phyloP scores from a whole-genome alignment of 1,140 invertebrate species.

The Orchesella cincta region DNA sequence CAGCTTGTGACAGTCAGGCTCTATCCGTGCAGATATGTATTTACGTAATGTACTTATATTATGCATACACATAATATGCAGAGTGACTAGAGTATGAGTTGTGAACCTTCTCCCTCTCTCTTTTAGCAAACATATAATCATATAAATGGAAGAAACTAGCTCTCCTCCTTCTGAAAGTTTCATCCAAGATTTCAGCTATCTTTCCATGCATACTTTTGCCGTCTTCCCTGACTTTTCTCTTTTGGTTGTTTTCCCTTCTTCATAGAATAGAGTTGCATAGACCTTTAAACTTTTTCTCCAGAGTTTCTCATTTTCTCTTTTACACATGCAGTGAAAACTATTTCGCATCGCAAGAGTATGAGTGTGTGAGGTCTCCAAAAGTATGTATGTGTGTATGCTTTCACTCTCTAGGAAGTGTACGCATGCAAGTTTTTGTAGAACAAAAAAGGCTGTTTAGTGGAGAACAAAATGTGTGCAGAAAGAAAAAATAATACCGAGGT shows the following conservation, averaged over 20 bases:
- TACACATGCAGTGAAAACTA: slow-evolving; percentile 9
- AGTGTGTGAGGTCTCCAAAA: neutral
- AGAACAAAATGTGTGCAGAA: neutral
- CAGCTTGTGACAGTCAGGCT: neutral
- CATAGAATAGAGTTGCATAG: neutral
- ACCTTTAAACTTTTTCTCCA: neutral
- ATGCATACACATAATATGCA: neutral
- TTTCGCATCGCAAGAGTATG: neutral
- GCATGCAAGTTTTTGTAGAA: too few relatives aligned
- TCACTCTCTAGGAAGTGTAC: too few relatives aligned
- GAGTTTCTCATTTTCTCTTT: slow-evolving; percentile 17
- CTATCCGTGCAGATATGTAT: neutral
- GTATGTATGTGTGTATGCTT: neutral
- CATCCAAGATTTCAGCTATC: slow-evolving; percentile 12
- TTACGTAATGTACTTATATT: neutral
- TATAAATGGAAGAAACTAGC: neutral
- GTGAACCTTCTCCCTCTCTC: neutral
- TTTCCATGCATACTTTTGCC: neutral
- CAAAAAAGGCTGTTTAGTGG: too few relatives aligned
- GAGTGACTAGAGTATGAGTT: neutral
- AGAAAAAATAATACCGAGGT: neutral
- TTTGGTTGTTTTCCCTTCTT: slow-evolving; percentile 1
- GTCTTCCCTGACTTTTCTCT: neutral
- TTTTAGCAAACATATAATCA: slow-evolving; percentile 6
- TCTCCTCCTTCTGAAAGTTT: neutral